Evolutionary conservation across 2,113 vertebrate genomes (phyloP).

Genomic region (Paradoxurus hermaphroditus): DNA sequence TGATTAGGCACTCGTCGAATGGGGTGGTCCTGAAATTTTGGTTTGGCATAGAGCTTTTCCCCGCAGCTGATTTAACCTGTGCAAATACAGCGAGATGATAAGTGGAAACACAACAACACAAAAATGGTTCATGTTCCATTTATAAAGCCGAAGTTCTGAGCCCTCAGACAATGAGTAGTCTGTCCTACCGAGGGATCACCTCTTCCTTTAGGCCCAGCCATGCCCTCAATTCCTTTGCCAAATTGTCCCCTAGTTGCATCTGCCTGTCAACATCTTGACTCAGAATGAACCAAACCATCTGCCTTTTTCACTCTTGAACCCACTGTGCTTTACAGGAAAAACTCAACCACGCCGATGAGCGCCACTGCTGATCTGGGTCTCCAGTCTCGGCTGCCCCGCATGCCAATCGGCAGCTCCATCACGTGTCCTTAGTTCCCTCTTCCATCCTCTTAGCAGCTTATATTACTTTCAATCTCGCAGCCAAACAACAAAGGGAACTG

Average conservation of each 20-base stretch:
- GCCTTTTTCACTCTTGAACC: not conserved
- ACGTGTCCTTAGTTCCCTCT: not conserved
- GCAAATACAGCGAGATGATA: slow-evolving; percentile 37
- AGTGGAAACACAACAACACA: not conserved
- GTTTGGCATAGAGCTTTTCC: not conserved
- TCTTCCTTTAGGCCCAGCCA: not conserved
- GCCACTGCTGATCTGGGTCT: not conserved
- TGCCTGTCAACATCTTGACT: not conserved
- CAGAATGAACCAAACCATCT: slow-evolving; percentile 2
- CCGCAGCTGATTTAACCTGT: slow-evolving; percentile 3
- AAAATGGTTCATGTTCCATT: not conserved
- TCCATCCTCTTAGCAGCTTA: not conserved
- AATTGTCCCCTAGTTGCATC: not conserved
- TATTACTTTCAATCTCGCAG: not conserved
- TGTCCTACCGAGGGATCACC: not conserved
- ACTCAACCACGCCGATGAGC: not conserved
- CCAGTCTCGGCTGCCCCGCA: not conserved
- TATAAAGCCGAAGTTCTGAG: not conserved
- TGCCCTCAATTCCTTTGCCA: not conserved
- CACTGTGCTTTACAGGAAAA: not conserved
- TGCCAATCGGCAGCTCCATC: not conserved
- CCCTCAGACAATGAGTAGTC: not conserved
- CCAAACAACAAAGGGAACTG: not conserved
- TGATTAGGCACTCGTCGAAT: not conserved
- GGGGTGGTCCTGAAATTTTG: not conserved